A percentile compares a stretch with the other conserved stretches of the same genome.
These are phyloP conservation scores for Drosophila sulfurigaster DNA, from an alignment of 1,140 invertebrate genomes.

Conservation along the genomic window DNA sequence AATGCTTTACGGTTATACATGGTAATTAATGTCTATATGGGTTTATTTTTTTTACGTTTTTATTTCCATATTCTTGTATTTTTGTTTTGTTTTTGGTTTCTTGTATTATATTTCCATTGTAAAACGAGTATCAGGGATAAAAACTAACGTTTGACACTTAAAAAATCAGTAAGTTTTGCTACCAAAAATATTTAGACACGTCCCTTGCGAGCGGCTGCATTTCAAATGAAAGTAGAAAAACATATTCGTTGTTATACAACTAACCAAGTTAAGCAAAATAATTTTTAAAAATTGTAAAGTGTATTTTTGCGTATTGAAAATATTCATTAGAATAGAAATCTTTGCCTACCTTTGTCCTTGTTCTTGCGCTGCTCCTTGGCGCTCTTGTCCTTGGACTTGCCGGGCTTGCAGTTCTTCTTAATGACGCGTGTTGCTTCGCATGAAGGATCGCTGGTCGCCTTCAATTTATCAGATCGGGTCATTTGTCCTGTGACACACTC, in stretches of 20 bases:
- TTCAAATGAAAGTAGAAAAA: conserved; percentile 12
- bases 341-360: conserved; percentile 82
- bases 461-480: conserved; percentile 89
- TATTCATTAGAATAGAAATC: background rate
- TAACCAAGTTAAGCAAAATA: background rate
- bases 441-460: conserved; percentile 89
- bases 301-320: background rate
- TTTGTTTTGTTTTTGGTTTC: conserved; percentile 27
- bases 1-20: conserved; percentile 69
- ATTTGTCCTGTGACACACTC: conserved; percentile 90
- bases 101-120: conserved; percentile 43
- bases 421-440: conserved; percentile 90
- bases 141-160: conserved; percentile 58
- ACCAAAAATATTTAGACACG: conserved; percentile 72
- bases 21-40: conserved; percentile 49
- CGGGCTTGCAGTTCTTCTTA: conserved; percentile 90
- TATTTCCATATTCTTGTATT: conserved; percentile 37
- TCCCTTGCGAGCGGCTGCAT: conserved; percentile 79
- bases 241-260: no score
- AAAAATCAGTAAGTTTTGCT: conserved; percentile 52
- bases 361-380: conserved; percentile 84
- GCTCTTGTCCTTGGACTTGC: conserved; percentile 84
- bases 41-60: conserved; percentile 33
- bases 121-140: conserved; percentile 51
- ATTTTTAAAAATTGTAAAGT: background rate